phyloP scores from a whole-genome alignment of 2,797 vertebrate species.

The Todus mexicanus region DNA sequence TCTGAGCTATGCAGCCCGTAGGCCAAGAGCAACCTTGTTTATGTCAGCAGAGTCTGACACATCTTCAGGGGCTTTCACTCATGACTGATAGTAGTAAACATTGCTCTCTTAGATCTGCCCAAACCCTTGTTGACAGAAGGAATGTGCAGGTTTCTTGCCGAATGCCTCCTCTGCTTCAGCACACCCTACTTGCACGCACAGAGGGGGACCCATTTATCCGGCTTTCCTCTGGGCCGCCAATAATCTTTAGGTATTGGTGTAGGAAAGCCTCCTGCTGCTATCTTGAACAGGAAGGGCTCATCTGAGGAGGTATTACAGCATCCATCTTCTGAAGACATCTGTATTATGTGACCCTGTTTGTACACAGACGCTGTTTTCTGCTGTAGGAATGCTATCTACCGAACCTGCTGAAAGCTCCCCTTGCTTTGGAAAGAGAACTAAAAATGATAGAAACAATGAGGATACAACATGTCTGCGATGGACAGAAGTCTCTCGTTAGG shows the following conservation, averaged over 20 bases:
- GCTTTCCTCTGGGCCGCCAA: not conserved
- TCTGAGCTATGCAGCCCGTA: not conserved
- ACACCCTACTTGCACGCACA: not conserved
- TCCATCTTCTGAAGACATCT: not conserved
- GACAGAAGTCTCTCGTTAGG: not conserved
- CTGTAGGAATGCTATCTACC: not conserved
- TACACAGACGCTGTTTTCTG: not conserved
- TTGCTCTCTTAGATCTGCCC: not conserved
- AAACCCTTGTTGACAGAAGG: constrained; percentile 31
- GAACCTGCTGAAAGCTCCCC: not conserved
- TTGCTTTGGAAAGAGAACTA: fast-evolving
- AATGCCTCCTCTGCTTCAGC: not conserved
- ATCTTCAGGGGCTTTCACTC: not conserved
- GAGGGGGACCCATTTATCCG: not conserved
- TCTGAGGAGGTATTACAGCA: not conserved
- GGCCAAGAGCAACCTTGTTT: not conserved
- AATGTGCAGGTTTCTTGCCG: constrained; percentile 3
- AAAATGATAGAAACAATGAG: fast-evolving
- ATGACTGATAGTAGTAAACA: not conserved
- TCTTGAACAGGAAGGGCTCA: not conserved
- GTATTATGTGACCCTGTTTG: not conserved
- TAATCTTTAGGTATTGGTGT: not conserved
- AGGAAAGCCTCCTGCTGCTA: not conserved
- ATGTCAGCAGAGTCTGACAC: not conserved
- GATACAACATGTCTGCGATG: not conserved